These are phyloP conservation scores for Neosilurus mollespiculum DNA, from an alignment of 2,797 vertebrate species.

Conservation along the genomic window DNA sequence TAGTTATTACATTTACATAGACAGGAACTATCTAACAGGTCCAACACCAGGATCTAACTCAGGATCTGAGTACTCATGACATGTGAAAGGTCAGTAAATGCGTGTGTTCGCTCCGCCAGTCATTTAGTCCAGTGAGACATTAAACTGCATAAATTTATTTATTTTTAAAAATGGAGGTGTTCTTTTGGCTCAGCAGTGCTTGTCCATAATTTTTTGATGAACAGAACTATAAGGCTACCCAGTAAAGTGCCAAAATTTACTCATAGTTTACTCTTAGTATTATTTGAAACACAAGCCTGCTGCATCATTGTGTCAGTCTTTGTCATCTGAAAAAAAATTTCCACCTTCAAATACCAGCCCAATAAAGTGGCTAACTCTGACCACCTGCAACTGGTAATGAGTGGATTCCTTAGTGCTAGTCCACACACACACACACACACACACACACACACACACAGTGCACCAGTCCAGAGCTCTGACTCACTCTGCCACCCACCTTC, in stretches of 20 bases:
- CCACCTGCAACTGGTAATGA: slow-evolving; percentile 55
- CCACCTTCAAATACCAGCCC: slow-evolving; percentile 44
- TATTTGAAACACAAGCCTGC: slow-evolving; percentile 22
- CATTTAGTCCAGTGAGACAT: too few relatives aligned
- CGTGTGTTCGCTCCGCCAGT: too few relatives aligned
- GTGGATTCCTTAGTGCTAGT: slow-evolving; percentile 25
- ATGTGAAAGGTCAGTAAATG: too few relatives aligned
- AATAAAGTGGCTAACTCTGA: slow-evolving; percentile 46
- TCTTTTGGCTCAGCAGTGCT: too few relatives aligned
- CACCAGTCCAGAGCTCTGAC: slow-evolving; percentile 20
- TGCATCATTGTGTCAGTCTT: slow-evolving; percentile 35
- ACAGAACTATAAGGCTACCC: neutral
- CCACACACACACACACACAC: slow-evolving; percentile 24
- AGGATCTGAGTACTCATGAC: too few relatives aligned
- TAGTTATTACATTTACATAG: too few relatives aligned
- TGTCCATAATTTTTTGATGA: neutral
- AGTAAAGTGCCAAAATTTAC: neutral
- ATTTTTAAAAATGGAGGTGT: too few relatives aligned
- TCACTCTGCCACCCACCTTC: slow-evolving; percentile 22
- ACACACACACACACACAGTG: slow-evolving; percentile 23
- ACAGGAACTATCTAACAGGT: too few relatives aligned
- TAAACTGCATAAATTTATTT: too few relatives aligned
- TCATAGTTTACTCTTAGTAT: slow-evolving; percentile 3
- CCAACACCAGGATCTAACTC: too few relatives aligned
- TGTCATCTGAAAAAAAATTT: slow-evolving; percentile 50